A percentile compares a stretch with the other conserved stretches of the same genome.
Evolutionary conservation across 2,797 vertebrate species (phyloP).

Genomic region (Salmo trutta): DNA sequence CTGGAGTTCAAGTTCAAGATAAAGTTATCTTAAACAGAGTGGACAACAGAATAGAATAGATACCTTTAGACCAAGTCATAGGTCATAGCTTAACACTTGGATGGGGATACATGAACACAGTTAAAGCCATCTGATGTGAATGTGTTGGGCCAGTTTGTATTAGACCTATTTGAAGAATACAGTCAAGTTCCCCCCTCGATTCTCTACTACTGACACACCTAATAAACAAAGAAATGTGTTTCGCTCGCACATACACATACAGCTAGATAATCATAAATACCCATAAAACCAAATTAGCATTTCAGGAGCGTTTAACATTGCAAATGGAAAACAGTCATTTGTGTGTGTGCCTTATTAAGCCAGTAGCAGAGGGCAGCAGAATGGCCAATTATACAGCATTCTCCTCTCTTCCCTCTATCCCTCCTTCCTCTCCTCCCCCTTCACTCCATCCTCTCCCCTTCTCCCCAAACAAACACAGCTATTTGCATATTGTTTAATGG

Average conservation of each 20-base stretch:
- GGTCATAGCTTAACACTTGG: background rate
- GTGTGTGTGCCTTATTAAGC: conserved; percentile 65
- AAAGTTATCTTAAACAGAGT: background rate
- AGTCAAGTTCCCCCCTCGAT: background rate
- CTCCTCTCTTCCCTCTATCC: conserved; percentile 29
- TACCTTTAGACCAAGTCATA: background rate
- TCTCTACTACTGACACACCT: background rate
- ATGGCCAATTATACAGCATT: conserved; percentile 61
- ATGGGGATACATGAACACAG: background rate
- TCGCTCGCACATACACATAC: background rate
- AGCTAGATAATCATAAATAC: background rate
- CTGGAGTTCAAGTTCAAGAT: background rate
- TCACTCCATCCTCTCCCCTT: conserved; percentile 28
- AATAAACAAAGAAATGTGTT: background rate
- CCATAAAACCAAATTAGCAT: background rate
- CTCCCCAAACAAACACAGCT: conserved; percentile 62
- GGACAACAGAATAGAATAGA: background rate
- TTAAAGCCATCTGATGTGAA: background rate
- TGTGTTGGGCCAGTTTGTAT: background rate
- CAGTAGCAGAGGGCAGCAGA: conserved; percentile 56
- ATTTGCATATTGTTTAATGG: conserved; percentile 78
- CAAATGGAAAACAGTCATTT: background rate
- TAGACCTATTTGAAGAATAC: background rate
- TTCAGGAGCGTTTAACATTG: background rate
- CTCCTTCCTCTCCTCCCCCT: conserved; percentile 9